phyloP scores from a whole-genome alignment of 1,140 invertebrate genomes.

The Eumeta japonica region DNA sequence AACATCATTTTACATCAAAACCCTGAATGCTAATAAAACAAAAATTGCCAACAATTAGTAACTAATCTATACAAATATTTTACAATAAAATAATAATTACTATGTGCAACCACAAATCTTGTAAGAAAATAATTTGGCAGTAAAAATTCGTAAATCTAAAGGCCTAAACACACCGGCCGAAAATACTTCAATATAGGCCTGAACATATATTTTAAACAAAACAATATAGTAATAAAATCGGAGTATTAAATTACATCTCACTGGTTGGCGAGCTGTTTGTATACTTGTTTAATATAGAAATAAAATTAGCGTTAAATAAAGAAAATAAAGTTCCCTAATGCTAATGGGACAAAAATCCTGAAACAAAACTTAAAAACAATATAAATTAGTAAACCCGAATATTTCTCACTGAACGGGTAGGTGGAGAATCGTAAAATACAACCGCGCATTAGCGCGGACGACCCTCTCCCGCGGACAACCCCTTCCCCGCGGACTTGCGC shows the following conservation, averaged over 20 bases:
- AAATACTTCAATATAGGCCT: slow-evolving; percentile 54
- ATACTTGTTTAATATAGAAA: slow-evolving; percentile 32
- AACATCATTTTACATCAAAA: slow-evolving; percentile 49
- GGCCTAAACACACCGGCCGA: slow-evolving; percentile 50
- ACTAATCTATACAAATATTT: slow-evolving; percentile 51
- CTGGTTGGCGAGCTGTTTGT: slow-evolving; percentile 40
- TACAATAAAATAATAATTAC: slow-evolving; percentile 56
- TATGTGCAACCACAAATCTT: slow-evolving; percentile 54
- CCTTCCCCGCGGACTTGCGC: no score
- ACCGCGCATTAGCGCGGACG: no score
- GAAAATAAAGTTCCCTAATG: slow-evolving; percentile 58
- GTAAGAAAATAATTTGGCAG: slow-evolving; percentile 59
- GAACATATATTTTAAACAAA: slow-evolving; percentile 43
- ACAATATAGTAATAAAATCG: slow-evolving; percentile 47
- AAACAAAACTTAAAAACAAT: slow-evolving; percentile 59
- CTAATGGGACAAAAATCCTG: slow-evolving; percentile 58
- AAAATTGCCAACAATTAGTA: slow-evolving; percentile 56
- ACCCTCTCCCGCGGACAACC: not conserved
- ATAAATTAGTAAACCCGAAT: slow-evolving; percentile 55
- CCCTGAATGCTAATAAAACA: slow-evolving; percentile 52
- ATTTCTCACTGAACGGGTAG: slow-evolving; percentile 55
- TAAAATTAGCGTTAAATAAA: slow-evolving; percentile 50
- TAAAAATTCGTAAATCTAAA: slow-evolving; percentile 57
- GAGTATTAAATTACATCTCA: slow-evolving; percentile 51
- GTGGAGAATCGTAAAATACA: slow-evolving; percentile 45